Evolutionary conservation across 1,140 invertebrate genomes (phyloP).

Genomic region (Hestina assimilis): DNA sequence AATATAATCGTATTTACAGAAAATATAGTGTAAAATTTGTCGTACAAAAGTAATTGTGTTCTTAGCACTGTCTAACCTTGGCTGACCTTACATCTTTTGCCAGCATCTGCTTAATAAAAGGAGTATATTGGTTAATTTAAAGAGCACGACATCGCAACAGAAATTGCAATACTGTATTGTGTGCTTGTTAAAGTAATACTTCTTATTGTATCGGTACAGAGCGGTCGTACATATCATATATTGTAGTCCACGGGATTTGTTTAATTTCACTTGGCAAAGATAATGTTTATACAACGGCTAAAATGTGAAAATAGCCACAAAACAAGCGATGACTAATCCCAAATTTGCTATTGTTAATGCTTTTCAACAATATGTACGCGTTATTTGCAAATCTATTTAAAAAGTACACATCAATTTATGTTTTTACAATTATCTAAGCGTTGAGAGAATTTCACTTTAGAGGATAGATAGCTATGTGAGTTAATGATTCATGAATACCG

Average conservation of each 20-base stretch:
- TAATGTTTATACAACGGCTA: not conserved
- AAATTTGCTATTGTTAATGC: constrained; percentile 6
- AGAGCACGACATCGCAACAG: not conserved
- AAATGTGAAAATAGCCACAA: not conserved
- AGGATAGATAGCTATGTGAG: too few relatives aligned
- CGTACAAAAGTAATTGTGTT: not conserved
- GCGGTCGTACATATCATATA: not conserved
- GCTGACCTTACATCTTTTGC: constrained; percentile 13
- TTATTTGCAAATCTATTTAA: not conserved
- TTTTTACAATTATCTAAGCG: not conserved
- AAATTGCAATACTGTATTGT: constrained; percentile 15
- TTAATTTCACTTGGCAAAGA: constrained; percentile 1
- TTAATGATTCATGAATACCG: too few relatives aligned
- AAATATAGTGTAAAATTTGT: too few relatives aligned
- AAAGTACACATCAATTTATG: not conserved
- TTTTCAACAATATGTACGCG: not conserved
- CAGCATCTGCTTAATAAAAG: constrained; percentile 13
- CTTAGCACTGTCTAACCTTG: constrained; percentile 4
- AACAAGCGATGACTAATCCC: not conserved
- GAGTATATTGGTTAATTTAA: not conserved
- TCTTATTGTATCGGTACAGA: not conserved
- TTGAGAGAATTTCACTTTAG: not conserved
- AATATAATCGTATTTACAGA: too few relatives aligned
- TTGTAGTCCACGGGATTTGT: not conserved
- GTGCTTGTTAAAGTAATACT: constrained; percentile 3